Evolutionary conservation across 1,140 invertebrate genomes (phyloP).

Genomic region (Phymastichus coffea): DNA sequence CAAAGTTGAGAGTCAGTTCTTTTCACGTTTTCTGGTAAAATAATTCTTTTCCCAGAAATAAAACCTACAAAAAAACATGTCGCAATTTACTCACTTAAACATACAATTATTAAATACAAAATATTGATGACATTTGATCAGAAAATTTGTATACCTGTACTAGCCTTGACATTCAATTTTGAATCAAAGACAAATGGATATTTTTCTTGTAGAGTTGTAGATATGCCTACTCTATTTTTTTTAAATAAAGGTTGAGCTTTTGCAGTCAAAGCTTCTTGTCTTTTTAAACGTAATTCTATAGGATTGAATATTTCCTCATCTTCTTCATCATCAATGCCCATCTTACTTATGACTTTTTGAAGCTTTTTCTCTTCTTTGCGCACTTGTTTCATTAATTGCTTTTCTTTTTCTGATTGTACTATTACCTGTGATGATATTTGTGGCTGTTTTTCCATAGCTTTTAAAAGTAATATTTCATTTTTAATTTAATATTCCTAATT

Average conservation of each 20-base stretch:
- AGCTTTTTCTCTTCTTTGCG: slow-evolving; percentile 87
- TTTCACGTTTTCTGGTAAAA: slow-evolving; percentile 75
- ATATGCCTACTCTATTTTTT: slow-evolving; percentile 26
- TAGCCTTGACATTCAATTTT: slow-evolving; percentile 67
- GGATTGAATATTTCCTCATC: slow-evolving; percentile 52
- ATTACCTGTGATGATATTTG: slow-evolving; percentile 73
- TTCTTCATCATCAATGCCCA: slow-evolving; percentile 56
- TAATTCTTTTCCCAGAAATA: slow-evolving; percentile 76
- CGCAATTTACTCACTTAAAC: too few relatives aligned
- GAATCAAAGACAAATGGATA: slow-evolving; percentile 86
- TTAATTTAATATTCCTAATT: too few relatives aligned
- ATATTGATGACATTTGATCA: neutral
- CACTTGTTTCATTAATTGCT: slow-evolving; percentile 75
- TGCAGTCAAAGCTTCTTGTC: slow-evolving; percentile 53
- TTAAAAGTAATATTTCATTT: slow-evolving; percentile 21
- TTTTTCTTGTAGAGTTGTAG: slow-evolving; percentile 57
- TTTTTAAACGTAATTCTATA: slow-evolving; percentile 50
- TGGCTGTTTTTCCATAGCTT: slow-evolving; percentile 48
- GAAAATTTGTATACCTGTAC: slow-evolving; percentile 54
- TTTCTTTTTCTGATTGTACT: slow-evolving; percentile 84
- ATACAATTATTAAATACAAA: neutral
- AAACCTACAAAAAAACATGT: slow-evolving; percentile 65
- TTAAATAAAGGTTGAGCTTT: slow-evolving; percentile 51
- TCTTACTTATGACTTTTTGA: slow-evolving; percentile 61
- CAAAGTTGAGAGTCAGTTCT: slow-evolving; percentile 71